These are phyloP conservation scores for Erythrocercus mccallii DNA, from an alignment of 2,113 vertebrate species.

Conservation along the genomic window DNA sequence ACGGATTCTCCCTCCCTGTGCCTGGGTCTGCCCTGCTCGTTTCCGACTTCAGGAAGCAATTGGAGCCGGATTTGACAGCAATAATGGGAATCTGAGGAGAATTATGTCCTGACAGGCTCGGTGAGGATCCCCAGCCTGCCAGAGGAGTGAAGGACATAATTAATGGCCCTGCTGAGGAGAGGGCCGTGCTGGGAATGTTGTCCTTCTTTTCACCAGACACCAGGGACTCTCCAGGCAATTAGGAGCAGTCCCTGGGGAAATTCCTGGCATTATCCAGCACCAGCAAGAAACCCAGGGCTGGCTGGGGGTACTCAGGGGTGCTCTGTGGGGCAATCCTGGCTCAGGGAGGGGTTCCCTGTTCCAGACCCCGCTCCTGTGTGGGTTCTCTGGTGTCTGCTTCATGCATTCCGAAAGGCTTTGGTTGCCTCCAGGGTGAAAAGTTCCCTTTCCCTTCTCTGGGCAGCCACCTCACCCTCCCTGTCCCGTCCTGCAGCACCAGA, in stretches of 20 bases:
- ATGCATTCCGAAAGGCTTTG: background rate
- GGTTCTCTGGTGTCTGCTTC: background rate
- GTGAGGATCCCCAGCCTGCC: background rate
- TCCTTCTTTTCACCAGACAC: background rate
- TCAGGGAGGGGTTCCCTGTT: background rate
- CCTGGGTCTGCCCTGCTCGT: background rate
- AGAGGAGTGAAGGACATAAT: background rate
- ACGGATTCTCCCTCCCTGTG: background rate
- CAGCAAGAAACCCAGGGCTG: background rate
- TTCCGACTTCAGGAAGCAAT: background rate
- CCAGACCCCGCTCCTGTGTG: fast-evolving
- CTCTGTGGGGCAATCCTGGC: background rate
- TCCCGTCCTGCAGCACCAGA: background rate
- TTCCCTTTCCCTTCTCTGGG: background rate
- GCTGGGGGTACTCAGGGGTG: fast-evolving
- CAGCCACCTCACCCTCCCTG: background rate
- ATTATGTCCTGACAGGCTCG: background rate
- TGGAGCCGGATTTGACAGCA: background rate
- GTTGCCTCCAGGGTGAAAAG: background rate
- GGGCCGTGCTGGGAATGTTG: fast-evolving
- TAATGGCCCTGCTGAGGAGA: background rate
- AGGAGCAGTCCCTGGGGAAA: background rate
- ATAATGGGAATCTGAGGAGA: slow-evolving; percentile 15
- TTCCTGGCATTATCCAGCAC: background rate
- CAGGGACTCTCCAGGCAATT: background rate